Evolutionary conservation across 1,140 invertebrate genomes (phyloP).

Genomic region (Drosophila bocki): DNA sequence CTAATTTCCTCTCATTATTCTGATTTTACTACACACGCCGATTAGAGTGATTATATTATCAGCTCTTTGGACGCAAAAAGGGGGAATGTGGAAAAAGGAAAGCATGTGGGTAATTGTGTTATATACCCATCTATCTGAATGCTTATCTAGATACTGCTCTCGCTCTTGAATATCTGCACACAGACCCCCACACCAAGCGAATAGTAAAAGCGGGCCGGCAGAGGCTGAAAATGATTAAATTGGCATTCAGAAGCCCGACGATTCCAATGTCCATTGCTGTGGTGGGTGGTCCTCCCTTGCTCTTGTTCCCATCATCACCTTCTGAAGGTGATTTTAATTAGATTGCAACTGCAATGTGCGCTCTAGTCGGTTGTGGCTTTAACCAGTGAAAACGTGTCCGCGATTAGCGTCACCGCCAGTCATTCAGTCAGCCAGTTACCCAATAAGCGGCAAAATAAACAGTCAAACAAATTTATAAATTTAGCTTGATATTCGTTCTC

Average conservation of each 20-base stretch:
- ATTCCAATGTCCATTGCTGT: slow-evolving; percentile 11
- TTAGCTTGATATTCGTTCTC: slow-evolving; percentile 5
- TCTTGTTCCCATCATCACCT: slow-evolving; percentile 42
- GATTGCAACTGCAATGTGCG: slow-evolving; percentile 55
- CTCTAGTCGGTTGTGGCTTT: slow-evolving; percentile 16
- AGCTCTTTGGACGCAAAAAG: slow-evolving; percentile 6
- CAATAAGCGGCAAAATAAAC: slow-evolving; percentile 27
- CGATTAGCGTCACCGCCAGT: slow-evolving; percentile 44
- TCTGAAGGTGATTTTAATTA: slow-evolving; percentile 78
- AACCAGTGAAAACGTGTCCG: slow-evolving; percentile 37
- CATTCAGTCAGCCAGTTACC: slow-evolving; percentile 14
- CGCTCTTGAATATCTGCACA: slow-evolving; percentile 34
- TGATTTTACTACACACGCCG: neutral
- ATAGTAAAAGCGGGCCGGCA: slow-evolving; percentile 10
- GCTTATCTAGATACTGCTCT: slow-evolving; percentile 12
- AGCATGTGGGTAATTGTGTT: slow-evolving; percentile 31
- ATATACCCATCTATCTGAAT: neutral
- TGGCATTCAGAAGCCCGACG: slow-evolving; percentile 37
- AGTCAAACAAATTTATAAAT: slow-evolving; percentile 15
- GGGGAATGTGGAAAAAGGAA: slow-evolving; percentile 11
- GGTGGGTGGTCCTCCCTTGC: neutral
- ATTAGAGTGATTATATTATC: slow-evolving; percentile 29
- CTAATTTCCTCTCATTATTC: slow-evolving; percentile 14
- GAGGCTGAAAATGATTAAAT: slow-evolving; percentile 33
- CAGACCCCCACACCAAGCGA: neutral